Percentiles rank a stretch among this genome's conserved stretches.
Conservation (phyloP, 2,888 invertebrate genomes). For the Pristionchus entomophagus region DNA sequence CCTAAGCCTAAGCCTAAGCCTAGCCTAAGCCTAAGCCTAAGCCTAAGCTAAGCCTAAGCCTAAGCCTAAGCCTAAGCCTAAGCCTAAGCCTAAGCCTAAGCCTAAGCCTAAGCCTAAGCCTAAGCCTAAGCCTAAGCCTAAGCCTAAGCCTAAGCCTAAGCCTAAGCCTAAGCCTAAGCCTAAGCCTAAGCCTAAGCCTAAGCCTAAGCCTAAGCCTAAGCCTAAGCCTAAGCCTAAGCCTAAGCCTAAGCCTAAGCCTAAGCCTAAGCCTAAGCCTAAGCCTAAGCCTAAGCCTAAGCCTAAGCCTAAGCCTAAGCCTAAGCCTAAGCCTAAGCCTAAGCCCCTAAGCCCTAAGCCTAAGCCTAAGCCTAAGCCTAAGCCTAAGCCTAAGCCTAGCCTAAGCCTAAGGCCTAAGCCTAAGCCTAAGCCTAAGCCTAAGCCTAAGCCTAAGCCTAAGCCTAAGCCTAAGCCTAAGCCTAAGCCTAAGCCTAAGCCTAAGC, state of each 20-base stretch:
- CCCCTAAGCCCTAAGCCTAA: slow-evolving; percentile 37
- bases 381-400: slow-evolving; percentile 49
- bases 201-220: slow-evolving; percentile 32
- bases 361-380: slow-evolving; percentile 51
- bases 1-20: background rate
- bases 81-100: slow-evolving; percentile 11
- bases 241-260: slow-evolving; percentile 41
- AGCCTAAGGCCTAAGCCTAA: slow-evolving; percentile 52
- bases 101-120: slow-evolving; percentile 11
- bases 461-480: slow-evolving; percentile 48
- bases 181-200: slow-evolving; percentile 9
- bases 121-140: slow-evolving; percentile 4
- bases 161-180: slow-evolving; percentile 11
- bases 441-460: slow-evolving; percentile 51
- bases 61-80: slow-evolving; percentile 11
- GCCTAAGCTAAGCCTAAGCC: slow-evolving; percentile 11
- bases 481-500: slow-evolving; percentile 46
- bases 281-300: slow-evolving; percentile 49
- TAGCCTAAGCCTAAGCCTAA: slow-evolving; percentile 4
- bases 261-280: slow-evolving; percentile 48
- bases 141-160: background rate
- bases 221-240: slow-evolving; percentile 47
- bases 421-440: slow-evolving; percentile 50
- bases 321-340: slow-evolving; percentile 52
- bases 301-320: slow-evolving; percentile 51